Conservation (phyloP, 2,113 vertebrate species). For the Neogobius melanostomus region DNA sequence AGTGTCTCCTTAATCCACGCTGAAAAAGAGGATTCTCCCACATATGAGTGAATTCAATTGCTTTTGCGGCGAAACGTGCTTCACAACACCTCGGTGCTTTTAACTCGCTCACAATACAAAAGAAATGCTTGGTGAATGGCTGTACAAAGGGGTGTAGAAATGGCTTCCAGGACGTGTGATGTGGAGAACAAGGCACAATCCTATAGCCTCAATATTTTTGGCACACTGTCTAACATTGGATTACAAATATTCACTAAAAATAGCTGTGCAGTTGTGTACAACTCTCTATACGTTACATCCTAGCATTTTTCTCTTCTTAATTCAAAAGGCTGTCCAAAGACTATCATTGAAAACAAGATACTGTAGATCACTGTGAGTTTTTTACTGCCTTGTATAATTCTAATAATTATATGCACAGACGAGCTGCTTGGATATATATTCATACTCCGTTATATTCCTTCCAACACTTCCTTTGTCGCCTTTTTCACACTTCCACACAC, state of each 20-base stretch:
- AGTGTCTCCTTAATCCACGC: conserved; percentile 46
- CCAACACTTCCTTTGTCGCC: not conserved
- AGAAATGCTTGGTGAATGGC: not conserved
- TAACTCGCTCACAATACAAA: conserved; percentile 11
- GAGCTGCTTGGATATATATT: not conserved
- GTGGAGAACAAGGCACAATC: not conserved
- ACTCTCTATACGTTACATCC: no score
- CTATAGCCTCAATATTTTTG: not conserved
- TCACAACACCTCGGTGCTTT: not conserved
- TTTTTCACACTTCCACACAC: conserved; percentile 19
- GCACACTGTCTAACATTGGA: not conserved
- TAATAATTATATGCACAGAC: no score
- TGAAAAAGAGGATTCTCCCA: conserved; percentile 56
- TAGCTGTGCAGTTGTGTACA: not conserved
- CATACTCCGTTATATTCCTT: not conserved
- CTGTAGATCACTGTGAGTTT: no score
- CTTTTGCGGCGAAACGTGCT: conserved; percentile 28
- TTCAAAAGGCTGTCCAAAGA: no score
- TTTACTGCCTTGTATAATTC: not conserved
- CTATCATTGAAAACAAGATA: no score
- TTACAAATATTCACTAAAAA: not conserved
- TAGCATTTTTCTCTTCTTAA: no score
- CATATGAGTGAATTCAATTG: conserved; percentile 55
- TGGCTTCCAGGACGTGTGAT: not conserved
- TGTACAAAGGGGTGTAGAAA: not conserved